These are phyloP conservation scores for Lamellibrachia luymesi DNA, from an alignment of 1,140 invertebrate genomes.

Conservation along the genomic window DNA sequence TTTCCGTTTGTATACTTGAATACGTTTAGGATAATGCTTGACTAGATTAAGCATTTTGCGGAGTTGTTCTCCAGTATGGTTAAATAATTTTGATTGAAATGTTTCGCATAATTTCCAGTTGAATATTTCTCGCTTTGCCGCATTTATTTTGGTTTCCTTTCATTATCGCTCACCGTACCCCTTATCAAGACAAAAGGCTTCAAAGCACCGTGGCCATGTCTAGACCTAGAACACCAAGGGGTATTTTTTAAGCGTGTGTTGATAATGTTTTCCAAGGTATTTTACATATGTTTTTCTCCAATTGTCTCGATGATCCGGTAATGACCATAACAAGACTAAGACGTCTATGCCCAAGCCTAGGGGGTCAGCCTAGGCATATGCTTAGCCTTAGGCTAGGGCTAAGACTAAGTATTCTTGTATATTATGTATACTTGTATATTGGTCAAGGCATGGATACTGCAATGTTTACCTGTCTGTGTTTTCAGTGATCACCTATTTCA, in stretches of 20 bases:
- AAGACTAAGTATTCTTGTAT: too few species aligned
- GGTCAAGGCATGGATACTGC: neutral
- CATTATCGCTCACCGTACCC: neutral
- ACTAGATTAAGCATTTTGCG: neutral
- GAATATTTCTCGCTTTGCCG: neutral
- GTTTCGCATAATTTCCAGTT: neutral
- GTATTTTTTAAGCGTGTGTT: too few species aligned
- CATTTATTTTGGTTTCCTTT: neutral
- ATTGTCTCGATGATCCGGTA: too few species aligned
- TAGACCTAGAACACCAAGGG: neutral
- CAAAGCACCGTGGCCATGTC: neutral
- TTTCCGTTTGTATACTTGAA: slow-evolving; percentile 1
- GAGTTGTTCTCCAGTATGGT: neutral
- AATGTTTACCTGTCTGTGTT: neutral
- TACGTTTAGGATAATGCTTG: neutral
- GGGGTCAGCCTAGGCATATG: too few species aligned
- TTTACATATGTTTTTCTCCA: too few species aligned
- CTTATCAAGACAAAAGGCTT: neutral
- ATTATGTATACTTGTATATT: too few species aligned
- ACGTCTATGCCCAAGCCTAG: too few species aligned
- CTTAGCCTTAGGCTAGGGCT: too few species aligned
- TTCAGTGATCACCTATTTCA: too few species aligned
- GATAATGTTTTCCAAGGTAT: too few species aligned
- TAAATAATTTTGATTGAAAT: neutral
- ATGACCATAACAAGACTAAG: too few species aligned